Evolutionary conservation across 2,797 vertebrate genomes (phyloP).

Genomic region (Sciurus carolinensis): DNA sequence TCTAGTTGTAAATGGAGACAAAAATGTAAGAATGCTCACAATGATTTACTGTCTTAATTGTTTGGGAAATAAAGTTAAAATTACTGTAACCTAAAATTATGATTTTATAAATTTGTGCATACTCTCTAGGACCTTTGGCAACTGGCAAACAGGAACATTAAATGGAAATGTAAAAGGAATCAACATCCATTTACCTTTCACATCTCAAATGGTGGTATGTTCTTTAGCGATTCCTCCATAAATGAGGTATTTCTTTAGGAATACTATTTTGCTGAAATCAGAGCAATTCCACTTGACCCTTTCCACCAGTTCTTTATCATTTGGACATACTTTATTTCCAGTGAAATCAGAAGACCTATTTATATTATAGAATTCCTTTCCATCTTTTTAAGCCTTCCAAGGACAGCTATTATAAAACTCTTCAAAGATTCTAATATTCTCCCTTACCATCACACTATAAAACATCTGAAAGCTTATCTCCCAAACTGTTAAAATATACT

Average conservation of each 20-base stretch:
- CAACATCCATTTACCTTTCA: background rate
- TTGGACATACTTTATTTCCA: background rate
- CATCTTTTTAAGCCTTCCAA: background rate
- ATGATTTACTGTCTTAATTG: background rate
- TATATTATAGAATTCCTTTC: background rate
- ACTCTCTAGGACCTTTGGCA: background rate
- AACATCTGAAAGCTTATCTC: background rate
- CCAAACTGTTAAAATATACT: background rate
- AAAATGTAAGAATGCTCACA: background rate
- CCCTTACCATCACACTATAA: background rate
- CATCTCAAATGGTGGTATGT: background rate
- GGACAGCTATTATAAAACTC: background rate
- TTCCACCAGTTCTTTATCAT: background rate
- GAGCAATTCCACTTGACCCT: background rate
- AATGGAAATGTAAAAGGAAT: background rate
- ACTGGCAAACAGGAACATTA: background rate
- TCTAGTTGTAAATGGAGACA: background rate
- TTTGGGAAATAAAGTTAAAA: constrained; percentile 4
- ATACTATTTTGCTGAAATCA: background rate
- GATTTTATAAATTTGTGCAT: constrained; percentile 25
- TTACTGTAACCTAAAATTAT: background rate
- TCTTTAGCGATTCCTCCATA: background rate
- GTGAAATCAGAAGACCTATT: constrained; percentile 9
- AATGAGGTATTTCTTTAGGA: background rate
- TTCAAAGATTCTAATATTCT: background rate